Conservation (phyloP, 2,888 invertebrate species). For the Nomada ruficornis region DNA sequence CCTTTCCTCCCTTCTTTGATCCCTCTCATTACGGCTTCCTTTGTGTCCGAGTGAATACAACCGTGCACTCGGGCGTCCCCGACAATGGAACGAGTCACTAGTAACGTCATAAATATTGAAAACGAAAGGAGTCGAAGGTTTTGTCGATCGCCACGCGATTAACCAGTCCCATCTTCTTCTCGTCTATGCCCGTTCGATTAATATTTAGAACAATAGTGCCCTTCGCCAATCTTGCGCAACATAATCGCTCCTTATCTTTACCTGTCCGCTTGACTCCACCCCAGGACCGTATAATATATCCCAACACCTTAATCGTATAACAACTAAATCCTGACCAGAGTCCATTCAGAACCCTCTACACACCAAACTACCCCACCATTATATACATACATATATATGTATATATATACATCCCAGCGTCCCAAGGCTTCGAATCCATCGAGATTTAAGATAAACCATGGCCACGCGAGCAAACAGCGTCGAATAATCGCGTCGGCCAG, state of each 20-base stretch:
- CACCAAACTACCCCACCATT: too few relatives aligned
- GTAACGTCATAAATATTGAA: constrained; percentile 58
- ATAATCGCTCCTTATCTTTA: too few relatives aligned
- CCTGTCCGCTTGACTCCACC: too few relatives aligned
- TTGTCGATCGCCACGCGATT: constrained; percentile 6
- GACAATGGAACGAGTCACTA: constrained; percentile 46
- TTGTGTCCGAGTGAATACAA: constrained; percentile 46
- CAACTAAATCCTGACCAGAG: too few relatives aligned
- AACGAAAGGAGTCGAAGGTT: constrained; percentile 45
- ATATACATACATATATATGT: too few relatives aligned
- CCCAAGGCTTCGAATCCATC: too few relatives aligned
- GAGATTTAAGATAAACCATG: background rate
- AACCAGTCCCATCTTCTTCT: background rate
- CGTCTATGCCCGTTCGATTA: background rate
- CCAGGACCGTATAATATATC: too few relatives aligned
- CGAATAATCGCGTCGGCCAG: constrained; percentile 12
- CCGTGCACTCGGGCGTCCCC: constrained; percentile 28
- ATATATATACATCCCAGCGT: too few relatives aligned
- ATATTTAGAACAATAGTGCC: background rate
- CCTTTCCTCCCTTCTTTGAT: constrained; percentile 44
- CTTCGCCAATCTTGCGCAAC: background rate
- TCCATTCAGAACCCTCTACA: too few relatives aligned
- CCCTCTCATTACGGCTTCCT: constrained; percentile 55
- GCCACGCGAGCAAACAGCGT: background rate
- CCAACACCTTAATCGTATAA: too few relatives aligned